Evolutionary conservation across 2,797 vertebrate species (phyloP).

Genomic region (Spinus pinus): DNA sequence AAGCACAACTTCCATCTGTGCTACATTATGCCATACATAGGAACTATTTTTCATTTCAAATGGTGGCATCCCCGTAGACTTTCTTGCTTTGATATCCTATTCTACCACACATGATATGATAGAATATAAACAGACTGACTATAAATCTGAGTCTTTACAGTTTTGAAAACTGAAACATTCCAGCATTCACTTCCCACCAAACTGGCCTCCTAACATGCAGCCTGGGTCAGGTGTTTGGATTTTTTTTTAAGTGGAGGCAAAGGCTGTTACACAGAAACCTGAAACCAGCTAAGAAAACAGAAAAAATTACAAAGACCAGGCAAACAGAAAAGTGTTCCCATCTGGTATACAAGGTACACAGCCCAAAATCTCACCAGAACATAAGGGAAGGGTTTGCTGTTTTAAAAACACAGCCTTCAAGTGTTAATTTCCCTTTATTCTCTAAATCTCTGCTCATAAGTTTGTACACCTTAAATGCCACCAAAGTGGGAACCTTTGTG

Average conservation of each 20-base stretch:
- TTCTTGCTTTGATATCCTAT: conserved; percentile 62
- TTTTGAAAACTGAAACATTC: conserved; percentile 58
- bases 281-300: not conserved
- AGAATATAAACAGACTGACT: conserved; percentile 48
- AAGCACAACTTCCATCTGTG: conserved; percentile 72
- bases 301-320: not conserved
- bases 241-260: not conserved
- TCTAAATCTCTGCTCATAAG: not conserved
- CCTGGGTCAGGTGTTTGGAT: not conserved
- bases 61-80: conserved; percentile 34
- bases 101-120: conserved; percentile 60
- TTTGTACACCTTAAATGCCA: not conserved
- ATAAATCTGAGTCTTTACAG: conserved; percentile 64
- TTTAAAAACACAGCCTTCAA: not conserved
- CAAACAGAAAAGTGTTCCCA: not conserved
- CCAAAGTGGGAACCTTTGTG: not conserved
- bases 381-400: not conserved
- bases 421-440: not conserved
- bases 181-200: conserved; percentile 35
- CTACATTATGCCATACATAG: conserved; percentile 64
- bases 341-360: not conserved
- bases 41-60: conserved; percentile 72
- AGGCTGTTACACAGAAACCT: not conserved
- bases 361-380: not conserved
- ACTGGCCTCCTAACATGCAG: not conserved